Base-by-base conservation (phyloP, 2,888 invertebrate genomes). In the Anarsia innoxiella region DNA sequence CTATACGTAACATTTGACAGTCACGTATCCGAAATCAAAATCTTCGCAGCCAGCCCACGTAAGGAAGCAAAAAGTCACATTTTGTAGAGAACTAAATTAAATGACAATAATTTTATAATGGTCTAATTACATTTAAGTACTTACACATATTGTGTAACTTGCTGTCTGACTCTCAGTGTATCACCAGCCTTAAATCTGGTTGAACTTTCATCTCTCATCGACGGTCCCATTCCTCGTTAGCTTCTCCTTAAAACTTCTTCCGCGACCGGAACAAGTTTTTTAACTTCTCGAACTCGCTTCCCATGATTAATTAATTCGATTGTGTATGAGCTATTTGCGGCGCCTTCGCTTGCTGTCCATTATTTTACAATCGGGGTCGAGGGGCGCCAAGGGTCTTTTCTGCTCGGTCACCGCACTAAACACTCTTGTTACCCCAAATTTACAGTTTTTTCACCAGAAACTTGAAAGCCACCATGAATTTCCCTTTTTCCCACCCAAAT, bases 241-340 rank as follows among this genome's bases (percentile, higher is more conserved):
- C 70, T 78, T 78, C 78, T 73, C 75, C 79, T 78, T 70, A 74
- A 80, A 84, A 83, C 75, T 84, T 80, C 46, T 56, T 42, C 70
- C 53, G 60, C 49, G 61, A 66, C 64, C 74, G 56, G 65, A 64
- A 68, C 64, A 76, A 79, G 70, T 77, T 80, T 84, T 82, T 83
- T 78, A 78, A 82, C 77, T 82, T 67, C 53, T 51, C 56, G 56
- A 66, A 70, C 70, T 70, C 62, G 68, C 61, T 68, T 70, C 66
- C 69, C 67, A 69, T 80, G 83, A 84, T 83, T 82, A 84, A 84
- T 84, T 83, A 82, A 84, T 79, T 78, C 65, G 75, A 82, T 83
- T 84, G 76, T 80, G 66, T 72, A 66, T 72, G 65, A 72, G 72
- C 70, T 76, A 71, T 73, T 71, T 61, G 68, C 63, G 67, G 66